phyloP scores from a whole-genome alignment of 2,113 vertebrate genomes.

The Casuarius casuarius region DNA sequence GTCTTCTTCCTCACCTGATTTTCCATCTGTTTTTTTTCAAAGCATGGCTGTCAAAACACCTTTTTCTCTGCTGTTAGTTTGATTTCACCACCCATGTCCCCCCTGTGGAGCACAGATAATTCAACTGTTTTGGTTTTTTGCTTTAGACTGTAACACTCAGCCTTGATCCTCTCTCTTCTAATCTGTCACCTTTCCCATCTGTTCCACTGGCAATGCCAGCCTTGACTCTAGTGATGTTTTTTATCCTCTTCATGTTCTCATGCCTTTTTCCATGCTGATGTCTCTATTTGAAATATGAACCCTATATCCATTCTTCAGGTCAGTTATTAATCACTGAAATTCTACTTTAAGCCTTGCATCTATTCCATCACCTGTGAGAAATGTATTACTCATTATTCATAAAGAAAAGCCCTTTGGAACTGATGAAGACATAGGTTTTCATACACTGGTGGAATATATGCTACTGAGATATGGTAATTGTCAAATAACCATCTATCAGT shows the following conservation, averaged over 20 bases:
- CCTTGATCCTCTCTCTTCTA: slow-evolving; percentile 12
- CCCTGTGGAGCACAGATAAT: neutral
- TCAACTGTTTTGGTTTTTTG: neutral
- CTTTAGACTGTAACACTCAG: neutral
- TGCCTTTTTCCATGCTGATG: neutral
- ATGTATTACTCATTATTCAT: neutral
- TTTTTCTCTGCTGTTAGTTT: neutral
- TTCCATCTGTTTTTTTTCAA: neutral
- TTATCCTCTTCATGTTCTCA: neutral
- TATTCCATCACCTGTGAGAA: slow-evolving; percentile 27
- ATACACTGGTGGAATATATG: neutral
- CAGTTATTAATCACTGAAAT: neutral
- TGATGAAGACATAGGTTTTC: neutral
- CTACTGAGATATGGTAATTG: neutral
- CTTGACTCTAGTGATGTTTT: slow-evolving; percentile 1
- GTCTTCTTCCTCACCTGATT: neutral
- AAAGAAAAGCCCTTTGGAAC: neutral
- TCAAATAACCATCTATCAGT: neutral
- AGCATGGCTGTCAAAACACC: neutral
- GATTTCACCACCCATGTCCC: neutral
- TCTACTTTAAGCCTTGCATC: neutral
- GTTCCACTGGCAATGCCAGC: slow-evolving; percentile 4
- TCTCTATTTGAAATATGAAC: slow-evolving; percentile 30
- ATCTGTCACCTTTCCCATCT: slow-evolving; percentile 43
- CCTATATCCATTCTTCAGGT: neutral